phyloP scores from a whole-genome alignment of 2,113 vertebrate genomes.

The Pelmatolapia mariae region DNA sequence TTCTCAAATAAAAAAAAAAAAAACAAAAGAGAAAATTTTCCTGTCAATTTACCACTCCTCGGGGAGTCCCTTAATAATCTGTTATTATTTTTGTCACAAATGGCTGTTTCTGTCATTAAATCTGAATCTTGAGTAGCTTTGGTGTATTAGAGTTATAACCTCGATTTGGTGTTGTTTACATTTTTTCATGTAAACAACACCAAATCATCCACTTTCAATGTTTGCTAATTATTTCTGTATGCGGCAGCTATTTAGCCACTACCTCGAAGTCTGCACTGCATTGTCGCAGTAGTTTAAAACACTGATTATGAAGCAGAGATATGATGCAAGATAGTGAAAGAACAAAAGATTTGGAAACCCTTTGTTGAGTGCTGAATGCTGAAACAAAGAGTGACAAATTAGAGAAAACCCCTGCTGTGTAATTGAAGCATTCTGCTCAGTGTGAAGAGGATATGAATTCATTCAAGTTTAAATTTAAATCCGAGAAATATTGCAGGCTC shows the following conservation, averaged over 20 bases:
- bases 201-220: background rate
- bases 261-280: background rate
- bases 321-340: background rate
- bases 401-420: background rate
- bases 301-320: background rate
- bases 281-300: background rate
- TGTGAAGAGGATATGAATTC: background rate
- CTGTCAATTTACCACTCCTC: fast-evolving
- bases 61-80: background rate
- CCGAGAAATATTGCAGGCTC: background rate
- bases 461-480: background rate
- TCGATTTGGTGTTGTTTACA: fast-evolving
- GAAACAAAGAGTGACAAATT: conserved; percentile 1
- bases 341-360: background rate
- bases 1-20: background rate
- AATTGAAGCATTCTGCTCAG: background rate
- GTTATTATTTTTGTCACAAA: background rate
- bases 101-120: background rate
- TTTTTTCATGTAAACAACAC: background rate
- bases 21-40: background rate
- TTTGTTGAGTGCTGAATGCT: background rate
- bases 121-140: background rate
- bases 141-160: background rate
- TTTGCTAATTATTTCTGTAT: background rate
- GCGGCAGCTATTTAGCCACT: background rate